phyloP scores from a whole-genome alignment of 2,797 vertebrate species.

The Chanos chanos region DNA sequence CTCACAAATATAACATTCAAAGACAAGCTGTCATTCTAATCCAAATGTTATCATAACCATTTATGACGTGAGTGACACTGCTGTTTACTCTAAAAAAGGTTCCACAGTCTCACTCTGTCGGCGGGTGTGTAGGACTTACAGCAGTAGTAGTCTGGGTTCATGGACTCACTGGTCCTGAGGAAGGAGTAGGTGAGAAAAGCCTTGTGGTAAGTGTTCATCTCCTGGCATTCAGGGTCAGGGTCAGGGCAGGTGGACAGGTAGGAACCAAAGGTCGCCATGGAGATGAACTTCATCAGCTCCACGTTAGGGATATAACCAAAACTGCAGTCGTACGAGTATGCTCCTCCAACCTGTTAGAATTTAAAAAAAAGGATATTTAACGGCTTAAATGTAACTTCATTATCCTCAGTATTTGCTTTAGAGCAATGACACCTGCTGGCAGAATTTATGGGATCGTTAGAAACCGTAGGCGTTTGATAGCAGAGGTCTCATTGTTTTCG shows the following conservation, averaged over 20 bases:
- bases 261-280: slow-evolving; percentile 93
- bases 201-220: slow-evolving; percentile 92
- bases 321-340: slow-evolving; percentile 95
- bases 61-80: too few relatives aligned
- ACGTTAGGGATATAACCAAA: slow-evolving; percentile 96
- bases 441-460: too few relatives aligned
- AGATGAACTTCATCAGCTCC: slow-evolving; percentile 98
- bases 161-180: slow-evolving; percentile 85
- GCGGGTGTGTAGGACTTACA: slow-evolving; percentile 69
- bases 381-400: not conserved
- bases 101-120: not conserved
- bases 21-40: too few relatives aligned
- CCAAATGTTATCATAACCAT: too few relatives aligned
- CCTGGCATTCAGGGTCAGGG: slow-evolving; percentile 68
- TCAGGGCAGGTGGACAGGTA: slow-evolving; percentile 91
- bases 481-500: too few relatives aligned
- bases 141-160: slow-evolving; percentile 92
- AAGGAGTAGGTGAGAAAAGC: slow-evolving; percentile 95
- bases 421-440: too few relatives aligned
- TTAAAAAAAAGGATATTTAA: not conserved
- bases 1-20: too few relatives aligned
- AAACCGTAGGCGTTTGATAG: too few relatives aligned
- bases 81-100: not conserved
- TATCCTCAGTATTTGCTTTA: not conserved
- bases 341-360: slow-evolving; percentile 84